Conservation (phyloP, 2,888 invertebrate genomes). For the Drosophila neotestacea region DNA sequence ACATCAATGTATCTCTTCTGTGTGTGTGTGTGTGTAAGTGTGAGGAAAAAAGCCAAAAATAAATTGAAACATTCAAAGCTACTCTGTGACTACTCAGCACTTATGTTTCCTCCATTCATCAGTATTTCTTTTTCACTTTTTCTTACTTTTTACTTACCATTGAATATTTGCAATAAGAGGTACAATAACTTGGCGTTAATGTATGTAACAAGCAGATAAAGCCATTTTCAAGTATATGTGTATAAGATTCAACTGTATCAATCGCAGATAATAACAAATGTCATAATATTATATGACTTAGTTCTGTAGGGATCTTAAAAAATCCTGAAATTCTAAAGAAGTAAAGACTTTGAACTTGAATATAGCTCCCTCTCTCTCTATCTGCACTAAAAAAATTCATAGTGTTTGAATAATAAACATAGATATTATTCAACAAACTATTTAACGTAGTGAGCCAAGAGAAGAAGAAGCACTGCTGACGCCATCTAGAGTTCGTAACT, state of each 20-base stretch:
- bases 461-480: background rate
- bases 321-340: too few species aligned
- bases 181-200: background rate
- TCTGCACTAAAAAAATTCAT: too few species aligned
- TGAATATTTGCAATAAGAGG: background rate
- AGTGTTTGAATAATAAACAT: too few species aligned
- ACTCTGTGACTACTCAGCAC: background rate
- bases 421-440: background rate
- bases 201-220: background rate
- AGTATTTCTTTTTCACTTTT: too few species aligned
- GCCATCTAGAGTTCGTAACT: too few species aligned
- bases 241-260: too few species aligned
- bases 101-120: background rate
- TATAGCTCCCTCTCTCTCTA: too few species aligned
- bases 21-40: constrained; percentile 19
- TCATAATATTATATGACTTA: too few species aligned
- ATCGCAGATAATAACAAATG: too few species aligned
- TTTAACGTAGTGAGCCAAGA: background rate
- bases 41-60: constrained; percentile 56
- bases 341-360: too few species aligned
- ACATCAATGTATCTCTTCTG: background rate
- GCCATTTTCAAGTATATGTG: background rate
- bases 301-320: too few species aligned
- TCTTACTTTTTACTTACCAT: background rate
- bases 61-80: constrained; percentile 45